Evolutionary conservation across 1,140 invertebrate species (phyloP).

Genomic region (Temnothorax curvispinosus): DNA sequence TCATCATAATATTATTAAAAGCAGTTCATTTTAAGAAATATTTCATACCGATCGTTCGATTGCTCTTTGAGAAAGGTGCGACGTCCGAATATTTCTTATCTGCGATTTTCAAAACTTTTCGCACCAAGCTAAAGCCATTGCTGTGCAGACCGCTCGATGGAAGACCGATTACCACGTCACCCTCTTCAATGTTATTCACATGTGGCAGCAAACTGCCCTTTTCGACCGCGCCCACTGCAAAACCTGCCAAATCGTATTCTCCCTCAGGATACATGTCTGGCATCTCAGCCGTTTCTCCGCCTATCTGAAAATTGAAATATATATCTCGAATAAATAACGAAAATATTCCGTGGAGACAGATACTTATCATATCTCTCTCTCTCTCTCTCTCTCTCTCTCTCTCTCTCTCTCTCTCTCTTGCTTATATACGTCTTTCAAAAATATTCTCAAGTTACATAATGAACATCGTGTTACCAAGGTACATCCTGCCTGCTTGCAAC

Average conservation of each 20-base stretch:
- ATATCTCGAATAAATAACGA: background rate
- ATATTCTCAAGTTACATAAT: conserved; percentile 10
- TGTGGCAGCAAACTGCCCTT: conserved; percentile 91
- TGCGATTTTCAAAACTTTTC: conserved; percentile 92
- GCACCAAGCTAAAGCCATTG: conserved; percentile 98
- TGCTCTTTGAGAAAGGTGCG: conserved; percentile 91
- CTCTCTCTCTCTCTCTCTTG: too few species aligned
- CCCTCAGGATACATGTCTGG: conserved; percentile 95
- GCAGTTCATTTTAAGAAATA: background rate
- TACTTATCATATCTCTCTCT: background rate
- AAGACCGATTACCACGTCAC: conserved; percentile 95
- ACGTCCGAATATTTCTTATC: conserved; percentile 89
- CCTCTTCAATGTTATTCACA: conserved; percentile 89
- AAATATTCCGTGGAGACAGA: background rate
- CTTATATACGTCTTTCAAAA: background rate
- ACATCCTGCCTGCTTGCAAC: conserved; percentile 94
- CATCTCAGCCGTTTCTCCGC: conserved; percentile 98
- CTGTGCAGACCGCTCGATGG: conserved; percentile 97
- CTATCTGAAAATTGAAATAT: conserved; percentile 84
- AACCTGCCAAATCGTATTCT: conserved; percentile 98
- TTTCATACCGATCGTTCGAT: conserved; percentile 87
- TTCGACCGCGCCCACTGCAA: conserved; percentile 97
- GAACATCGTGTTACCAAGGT: conserved; percentile 90
- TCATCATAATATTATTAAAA: conserved; percentile 2
- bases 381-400: too few species aligned